phyloP scores from a whole-genome alignment of 2,113 vertebrate genomes.

The Serinus canaria region DNA sequence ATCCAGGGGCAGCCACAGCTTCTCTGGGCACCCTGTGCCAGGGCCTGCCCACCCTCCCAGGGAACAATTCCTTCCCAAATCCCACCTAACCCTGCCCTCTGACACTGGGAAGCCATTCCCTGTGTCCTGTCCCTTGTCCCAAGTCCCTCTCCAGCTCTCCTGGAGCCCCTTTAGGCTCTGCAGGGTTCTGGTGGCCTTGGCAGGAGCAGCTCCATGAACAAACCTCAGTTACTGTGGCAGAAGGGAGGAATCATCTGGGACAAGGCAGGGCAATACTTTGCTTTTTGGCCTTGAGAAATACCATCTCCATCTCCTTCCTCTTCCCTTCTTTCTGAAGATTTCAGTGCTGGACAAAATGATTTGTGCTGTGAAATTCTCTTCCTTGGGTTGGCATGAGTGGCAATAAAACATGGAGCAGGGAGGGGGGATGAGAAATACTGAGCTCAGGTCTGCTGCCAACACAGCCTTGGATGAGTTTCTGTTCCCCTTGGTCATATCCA shows the following conservation, averaged over 20 bases:
- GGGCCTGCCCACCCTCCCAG: accelerated
- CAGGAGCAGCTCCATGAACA: neutral
- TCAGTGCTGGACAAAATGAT: neutral
- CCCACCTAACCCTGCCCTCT: accelerated
- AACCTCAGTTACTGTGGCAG: neutral
- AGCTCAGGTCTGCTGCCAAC: neutral
- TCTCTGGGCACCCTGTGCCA: accelerated
- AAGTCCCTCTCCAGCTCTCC: neutral
- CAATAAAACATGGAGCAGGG: neutral
- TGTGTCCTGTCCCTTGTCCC: neutral
- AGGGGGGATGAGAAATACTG: neutral
- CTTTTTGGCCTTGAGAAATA: neutral
- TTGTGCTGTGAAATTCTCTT: neutral
- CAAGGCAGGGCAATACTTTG: neutral
- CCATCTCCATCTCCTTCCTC: neutral
- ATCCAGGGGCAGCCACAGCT: neutral
- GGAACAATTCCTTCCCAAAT: neutral
- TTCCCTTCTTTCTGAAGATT: neutral
- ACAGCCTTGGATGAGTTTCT: neutral
- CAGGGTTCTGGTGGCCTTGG: neutral
- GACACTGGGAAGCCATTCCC: neutral
- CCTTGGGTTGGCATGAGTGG: neutral
- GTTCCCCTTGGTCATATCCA: neutral
- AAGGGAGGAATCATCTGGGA: neutral
- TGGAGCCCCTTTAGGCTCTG: neutral